Conservation (phyloP, 2,797 vertebrate genomes). For the Tamandua tetradactyla region DNA sequence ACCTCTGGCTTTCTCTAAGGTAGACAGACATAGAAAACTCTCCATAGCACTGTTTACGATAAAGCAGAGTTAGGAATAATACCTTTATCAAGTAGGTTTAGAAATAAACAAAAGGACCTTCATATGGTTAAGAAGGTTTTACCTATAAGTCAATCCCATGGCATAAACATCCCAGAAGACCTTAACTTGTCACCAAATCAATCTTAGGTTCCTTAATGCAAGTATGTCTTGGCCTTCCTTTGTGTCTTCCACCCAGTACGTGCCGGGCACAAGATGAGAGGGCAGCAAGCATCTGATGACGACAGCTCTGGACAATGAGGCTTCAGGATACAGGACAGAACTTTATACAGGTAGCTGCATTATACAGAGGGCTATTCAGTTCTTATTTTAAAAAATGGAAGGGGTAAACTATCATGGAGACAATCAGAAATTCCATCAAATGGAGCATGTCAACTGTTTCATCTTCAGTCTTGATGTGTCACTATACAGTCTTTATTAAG, state of each 20-base stretch:
- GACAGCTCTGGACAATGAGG: constrained; percentile 5
- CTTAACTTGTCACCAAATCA: neutral
- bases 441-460: constrained; percentile 34
- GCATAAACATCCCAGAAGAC: neutral
- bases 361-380: constrained; percentile 28
- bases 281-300: neutral
- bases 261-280: neutral
- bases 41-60: neutral
- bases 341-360: constrained; percentile 25
- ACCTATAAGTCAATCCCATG: neutral
- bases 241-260: neutral
- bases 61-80: constrained; percentile 23
- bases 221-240: neutral
- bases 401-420: constrained; percentile 42
- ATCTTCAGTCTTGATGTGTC: constrained; percentile 31
- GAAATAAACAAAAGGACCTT: constrained; percentile 60
- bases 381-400: constrained; percentile 53
- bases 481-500: constrained; percentile 37
- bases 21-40: neutral
- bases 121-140: neutral
- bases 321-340: neutral
- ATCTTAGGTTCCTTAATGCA: neutral
- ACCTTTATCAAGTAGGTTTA: constrained; percentile 1
- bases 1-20: constrained; percentile 49
- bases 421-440: constrained; percentile 39